A percentile compares a stretch with the other conserved stretches of the same genome.
Conservation (phyloP, 2,888 invertebrate species). For the Zaprionus lineosus region DNA sequence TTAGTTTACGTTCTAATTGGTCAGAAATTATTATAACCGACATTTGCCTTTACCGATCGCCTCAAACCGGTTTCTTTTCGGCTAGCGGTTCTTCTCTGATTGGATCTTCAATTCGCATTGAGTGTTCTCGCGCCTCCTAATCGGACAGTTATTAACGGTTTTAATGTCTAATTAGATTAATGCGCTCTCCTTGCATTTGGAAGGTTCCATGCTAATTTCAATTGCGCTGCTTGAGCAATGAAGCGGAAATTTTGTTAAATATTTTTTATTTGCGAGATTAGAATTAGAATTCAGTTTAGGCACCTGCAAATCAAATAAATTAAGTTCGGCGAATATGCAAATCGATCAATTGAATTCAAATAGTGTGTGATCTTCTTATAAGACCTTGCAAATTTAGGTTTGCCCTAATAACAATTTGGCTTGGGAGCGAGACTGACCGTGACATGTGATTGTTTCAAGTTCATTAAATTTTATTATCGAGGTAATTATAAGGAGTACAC, state of each 20-base stretch:
- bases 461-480: too few relatives aligned
- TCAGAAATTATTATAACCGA: conserved; percentile 75
- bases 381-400: too few relatives aligned
- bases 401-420: too few relatives aligned
- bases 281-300: conserved; percentile 18
- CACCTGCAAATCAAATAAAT: conserved; percentile 8
- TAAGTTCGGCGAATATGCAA: conserved; percentile 18
- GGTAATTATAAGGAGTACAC: too few relatives aligned
- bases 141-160: conserved; percentile 50
- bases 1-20: conserved; percentile 74
- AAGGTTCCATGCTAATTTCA: conserved; percentile 49
- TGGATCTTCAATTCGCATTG: conserved; percentile 30
- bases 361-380: conserved; percentile 29
- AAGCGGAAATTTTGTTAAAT: conserved; percentile 51
- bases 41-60: conserved; percentile 50
- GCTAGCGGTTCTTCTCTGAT: conserved; percentile 46
- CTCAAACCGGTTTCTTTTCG: conserved; percentile 43
- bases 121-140: conserved; percentile 13
- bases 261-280: conserved; percentile 50
- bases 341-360: conserved; percentile 41
- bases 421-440: too few relatives aligned
- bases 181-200: conserved; percentile 1
- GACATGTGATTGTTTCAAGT: too few relatives aligned
- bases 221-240: conserved; percentile 43
- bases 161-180: conserved; percentile 27